Evolutionary conservation across 2,888 invertebrate species (phyloP).

Genomic region (Andrena camellia): DNA sequence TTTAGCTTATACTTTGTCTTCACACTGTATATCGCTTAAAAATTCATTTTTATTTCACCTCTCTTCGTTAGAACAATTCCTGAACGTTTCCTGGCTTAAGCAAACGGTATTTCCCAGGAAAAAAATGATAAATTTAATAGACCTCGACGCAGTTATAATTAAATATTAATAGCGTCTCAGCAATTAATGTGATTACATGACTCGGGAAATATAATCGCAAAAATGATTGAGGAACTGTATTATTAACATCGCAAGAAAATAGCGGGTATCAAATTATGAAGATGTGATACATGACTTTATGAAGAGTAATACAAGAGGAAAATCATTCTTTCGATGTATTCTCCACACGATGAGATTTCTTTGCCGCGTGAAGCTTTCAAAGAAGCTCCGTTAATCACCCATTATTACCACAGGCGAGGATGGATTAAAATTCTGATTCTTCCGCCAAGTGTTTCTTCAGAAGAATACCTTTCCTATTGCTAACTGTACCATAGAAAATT

Average conservation of each 20-base stretch:
- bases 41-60: not conserved
- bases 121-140: not conserved
- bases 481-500: no score
- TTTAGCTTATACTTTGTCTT: not conserved
- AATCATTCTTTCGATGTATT: not conserved
- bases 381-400: conserved; percentile 7
- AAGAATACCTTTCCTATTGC: not conserved
- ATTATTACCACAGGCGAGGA: not conserved
- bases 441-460: not conserved
- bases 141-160: not conserved
- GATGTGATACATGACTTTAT: not conserved
- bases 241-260: not conserved
- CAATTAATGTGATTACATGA: not conserved
- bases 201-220: conserved; percentile 23
- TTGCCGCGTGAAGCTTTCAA: not conserved
- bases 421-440: not conserved
- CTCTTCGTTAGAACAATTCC: no score
- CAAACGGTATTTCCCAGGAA: not conserved
- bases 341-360: not conserved
- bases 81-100: no score
- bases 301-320: conserved; percentile 13
- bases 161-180: not conserved
- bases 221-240: conserved; percentile 1
- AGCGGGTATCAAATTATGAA: conserved; percentile 21
- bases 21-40: not conserved